A percentile compares a stretch with the other conserved stretches of the same genome.
phyloP scores from a whole-genome alignment of 2,888 invertebrate genomes.

The Dasysyrphus tricinctus region DNA sequence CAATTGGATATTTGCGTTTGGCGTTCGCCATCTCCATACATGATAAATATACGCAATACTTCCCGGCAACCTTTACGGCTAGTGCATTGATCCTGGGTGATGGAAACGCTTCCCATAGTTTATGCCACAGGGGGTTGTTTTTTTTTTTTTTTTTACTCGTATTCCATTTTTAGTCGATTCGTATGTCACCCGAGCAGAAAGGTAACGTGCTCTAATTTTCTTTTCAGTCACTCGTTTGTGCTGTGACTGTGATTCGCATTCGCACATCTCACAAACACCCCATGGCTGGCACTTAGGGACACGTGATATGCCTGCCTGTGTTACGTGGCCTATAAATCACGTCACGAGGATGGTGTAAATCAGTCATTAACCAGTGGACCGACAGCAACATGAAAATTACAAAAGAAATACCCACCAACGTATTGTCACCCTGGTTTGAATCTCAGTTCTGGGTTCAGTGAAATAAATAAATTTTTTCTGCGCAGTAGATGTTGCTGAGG shows the following conservation, averaged over 20 bases:
- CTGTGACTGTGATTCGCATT: slow-evolving; percentile 54
- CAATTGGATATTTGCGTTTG: slow-evolving; percentile 53
- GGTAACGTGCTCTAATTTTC: slow-evolving; percentile 74
- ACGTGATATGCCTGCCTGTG: slow-evolving; percentile 68
- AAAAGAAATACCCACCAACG: slow-evolving; percentile 52
- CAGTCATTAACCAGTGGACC: slow-evolving; percentile 74
- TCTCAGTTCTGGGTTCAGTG: slow-evolving; percentile 52
- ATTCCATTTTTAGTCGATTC: slow-evolving; percentile 63
- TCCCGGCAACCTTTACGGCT: slow-evolving; percentile 46
- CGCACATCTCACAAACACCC: slow-evolving; percentile 61
- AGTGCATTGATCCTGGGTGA: slow-evolving; percentile 38
- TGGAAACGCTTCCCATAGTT: slow-evolving; percentile 39
- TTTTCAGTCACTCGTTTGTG: slow-evolving; percentile 68
- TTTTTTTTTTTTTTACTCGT: slow-evolving; percentile 3
- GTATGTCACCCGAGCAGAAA: slow-evolving; percentile 68
- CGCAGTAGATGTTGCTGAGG: slow-evolving; percentile 43
- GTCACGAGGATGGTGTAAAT: slow-evolving; percentile 72
- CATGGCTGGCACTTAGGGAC: slow-evolving; percentile 72
- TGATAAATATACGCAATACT: slow-evolving; percentile 65
- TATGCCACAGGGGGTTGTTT: slow-evolving; percentile 25
- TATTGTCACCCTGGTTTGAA: slow-evolving; percentile 64
- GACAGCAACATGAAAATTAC: slow-evolving; percentile 68
- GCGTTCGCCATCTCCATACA: slow-evolving; percentile 37
- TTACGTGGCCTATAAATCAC: slow-evolving; percentile 75
- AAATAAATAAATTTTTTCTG: slow-evolving; percentile 59